phyloP scores from a whole-genome alignment of 2,113 vertebrate species.

The Arothron firmamentum region DNA sequence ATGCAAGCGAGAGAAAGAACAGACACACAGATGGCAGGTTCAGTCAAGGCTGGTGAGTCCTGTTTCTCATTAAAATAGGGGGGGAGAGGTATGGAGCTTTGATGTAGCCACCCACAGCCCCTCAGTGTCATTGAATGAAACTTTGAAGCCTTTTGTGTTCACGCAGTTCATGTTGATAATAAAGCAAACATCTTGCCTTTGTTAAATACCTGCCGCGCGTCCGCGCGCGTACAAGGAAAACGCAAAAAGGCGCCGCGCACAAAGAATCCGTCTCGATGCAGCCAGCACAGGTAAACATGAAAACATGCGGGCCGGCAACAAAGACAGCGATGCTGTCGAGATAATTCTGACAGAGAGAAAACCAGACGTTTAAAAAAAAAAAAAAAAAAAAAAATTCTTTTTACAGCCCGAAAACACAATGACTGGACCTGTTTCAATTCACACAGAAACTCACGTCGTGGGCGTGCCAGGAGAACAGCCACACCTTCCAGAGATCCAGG shows the following conservation, averaged over 20 bases:
- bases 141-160: slow-evolving; percentile 74
- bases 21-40: slow-evolving; percentile 73
- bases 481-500: slow-evolving; percentile 42
- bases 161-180: slow-evolving; percentile 67
- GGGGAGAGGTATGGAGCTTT: slow-evolving; percentile 72
- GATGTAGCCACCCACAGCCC: slow-evolving; percentile 79
- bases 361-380: slow-evolving; percentile 42
- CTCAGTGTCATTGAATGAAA: slow-evolving; percentile 72
- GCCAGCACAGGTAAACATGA: slow-evolving; percentile 46
- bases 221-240: slow-evolving; percentile 23
- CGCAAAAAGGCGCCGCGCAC: slow-evolving; percentile 25
- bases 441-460: slow-evolving; percentile 24
- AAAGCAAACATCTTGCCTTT: slow-evolving; percentile 77
- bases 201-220: slow-evolving; percentile 65
- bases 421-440: slow-evolving; percentile 48
- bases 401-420: slow-evolving; percentile 22
- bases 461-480: slow-evolving; percentile 24
- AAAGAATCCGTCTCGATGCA: slow-evolving; percentile 33
- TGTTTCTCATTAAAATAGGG: slow-evolving; percentile 77
- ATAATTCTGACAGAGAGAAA: slow-evolving; percentile 20
- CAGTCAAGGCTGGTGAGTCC: slow-evolving; percentile 76
- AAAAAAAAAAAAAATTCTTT: slow-evolving; percentile 23
- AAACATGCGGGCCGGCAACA: slow-evolving; percentile 31
- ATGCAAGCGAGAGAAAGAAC: slow-evolving; percentile 28
- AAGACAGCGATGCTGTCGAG: slow-evolving; percentile 28